Base-by-base conservation (phyloP, 2,888 invertebrate genomes). In the Phalera bucephala region DNA sequence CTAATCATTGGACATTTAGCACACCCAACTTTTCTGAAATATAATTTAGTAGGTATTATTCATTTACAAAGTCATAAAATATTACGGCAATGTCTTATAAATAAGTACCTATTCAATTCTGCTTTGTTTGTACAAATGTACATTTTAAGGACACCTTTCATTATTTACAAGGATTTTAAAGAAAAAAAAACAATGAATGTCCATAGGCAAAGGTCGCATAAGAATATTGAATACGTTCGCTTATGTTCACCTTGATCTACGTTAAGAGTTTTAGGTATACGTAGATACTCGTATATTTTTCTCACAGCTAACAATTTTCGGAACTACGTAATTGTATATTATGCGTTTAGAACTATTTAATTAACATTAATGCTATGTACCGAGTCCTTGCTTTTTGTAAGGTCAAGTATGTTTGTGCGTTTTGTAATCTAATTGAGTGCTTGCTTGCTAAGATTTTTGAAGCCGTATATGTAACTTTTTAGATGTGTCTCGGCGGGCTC, bases 161-260 rank as follows among this genome's bases (percentile, higher is more conserved):
- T 83, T 81, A 80, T 80, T 65, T 66, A 74, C 80, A 84, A 84
- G 81, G 80, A 82, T 84, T 80, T 79, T 66, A 48, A 71, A 74
- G 69, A 71, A 72, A 63, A 76, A 72, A 74, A 80, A 67, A 75
- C 79, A 79, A 79, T 78, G 72, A 77, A 59, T 73, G 72, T 75
- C 71, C 71, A 72, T 71, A 79, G 57, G 60, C 59, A 74, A 72
- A 85, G 85, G 85, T 79, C 82, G 64, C 52, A 50, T 59, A 48
- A 67, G 66, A 65, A 70, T 72, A 76, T 70, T 72, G 68, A 75
- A 75, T 76, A 71, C 70, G 68, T 78, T 74, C 61, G 68, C 69
- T 63, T 47, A 37, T 54, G 57, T 55, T 75, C 56, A 69, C 82
- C 81, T 84, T 85, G 80, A 76, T 80, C 69, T 73, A 64, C 58